These are phyloP conservation scores for Drosophila emarginata DNA, from an alignment of 2,888 invertebrate genomes.

Conservation along the genomic window DNA sequence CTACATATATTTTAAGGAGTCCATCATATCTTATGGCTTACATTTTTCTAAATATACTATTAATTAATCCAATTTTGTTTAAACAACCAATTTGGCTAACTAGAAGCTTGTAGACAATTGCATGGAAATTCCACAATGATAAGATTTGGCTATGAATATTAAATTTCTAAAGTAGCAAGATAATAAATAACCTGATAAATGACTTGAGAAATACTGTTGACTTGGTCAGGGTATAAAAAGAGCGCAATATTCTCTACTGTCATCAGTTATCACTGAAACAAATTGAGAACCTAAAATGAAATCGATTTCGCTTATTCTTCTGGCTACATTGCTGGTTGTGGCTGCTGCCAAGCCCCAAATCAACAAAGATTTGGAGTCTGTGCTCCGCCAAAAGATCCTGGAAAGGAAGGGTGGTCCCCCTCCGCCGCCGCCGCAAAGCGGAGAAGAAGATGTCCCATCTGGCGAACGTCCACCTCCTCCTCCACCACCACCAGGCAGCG, in stretches of 20 bases:
- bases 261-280: neutral
- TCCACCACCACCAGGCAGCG: neutral
- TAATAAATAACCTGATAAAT: too few species aligned
- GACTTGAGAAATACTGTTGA: neutral
- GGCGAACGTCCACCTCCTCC: neutral
- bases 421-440: neutral
- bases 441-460: neutral
- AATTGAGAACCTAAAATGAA: neutral
- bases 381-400: neutral
- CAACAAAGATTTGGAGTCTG: neutral
- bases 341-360: slow-evolving; percentile 3
- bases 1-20: too few species aligned
- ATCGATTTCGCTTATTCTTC: neutral
- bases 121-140: too few species aligned
- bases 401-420: neutral
- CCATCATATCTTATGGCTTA: too few species aligned
- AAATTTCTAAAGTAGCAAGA: too few species aligned
- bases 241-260: neutral
- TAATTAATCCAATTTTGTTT: too few species aligned
- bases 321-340: neutral
- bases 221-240: slow-evolving; percentile 1
- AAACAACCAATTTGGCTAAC: too few species aligned
- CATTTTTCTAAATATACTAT: too few species aligned
- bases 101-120: too few species aligned
- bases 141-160: too few species aligned